Evolutionary conservation across 1,140 invertebrate species (phyloP), one percentile per base, ranked within the genome.

Genomic region (Scaptodrosophila lebanonensis): DNA sequence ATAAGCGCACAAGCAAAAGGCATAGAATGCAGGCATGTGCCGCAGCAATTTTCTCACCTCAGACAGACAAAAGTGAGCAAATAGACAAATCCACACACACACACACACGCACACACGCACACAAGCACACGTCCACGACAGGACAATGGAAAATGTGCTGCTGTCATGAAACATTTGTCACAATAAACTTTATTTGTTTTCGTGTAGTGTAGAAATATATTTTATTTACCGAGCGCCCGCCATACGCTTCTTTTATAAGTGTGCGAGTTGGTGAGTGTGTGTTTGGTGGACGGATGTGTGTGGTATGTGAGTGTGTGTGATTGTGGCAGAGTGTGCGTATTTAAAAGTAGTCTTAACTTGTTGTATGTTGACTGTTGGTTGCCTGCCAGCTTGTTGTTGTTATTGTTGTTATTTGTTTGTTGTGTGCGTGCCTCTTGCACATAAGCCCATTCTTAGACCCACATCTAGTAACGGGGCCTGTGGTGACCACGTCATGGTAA

Each of bases 111-210:
- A 25, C 22, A 33, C 20, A 47, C 17, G 20, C 7, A 38, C 13
- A 25, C 33, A 30, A 33, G 25, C 45, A 43, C 36, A 45, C 43
- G 53, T 18, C 38, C 39, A 45, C 42, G 52, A 49, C 49, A 45
- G 25, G 29, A 42, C 33, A 59, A 52, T 61, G 48, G 58, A 35
- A 73, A 75, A 75, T 75, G 70, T 63, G 44, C 44, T 52, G 56
- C 72, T 82, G 75, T 82, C 75, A 82, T 82, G 75, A 75, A 82
- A 83, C 75, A 82, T 82, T 82, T 82, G 75, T 82, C 75, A 82
- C 75, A 75, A 82, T 82, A 82, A 82, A 82, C 69, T 83, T 82
- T 82, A 82, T 82, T 82, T 82, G 75, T 68, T 75, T 75, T 69
- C 58, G 75, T 65, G 54, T 58, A 45, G 56, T 59, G 59, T 36